Base-by-base conservation (phyloP, 2,797 vertebrate species). In the Pantherophis alleghaniensis region DNA sequence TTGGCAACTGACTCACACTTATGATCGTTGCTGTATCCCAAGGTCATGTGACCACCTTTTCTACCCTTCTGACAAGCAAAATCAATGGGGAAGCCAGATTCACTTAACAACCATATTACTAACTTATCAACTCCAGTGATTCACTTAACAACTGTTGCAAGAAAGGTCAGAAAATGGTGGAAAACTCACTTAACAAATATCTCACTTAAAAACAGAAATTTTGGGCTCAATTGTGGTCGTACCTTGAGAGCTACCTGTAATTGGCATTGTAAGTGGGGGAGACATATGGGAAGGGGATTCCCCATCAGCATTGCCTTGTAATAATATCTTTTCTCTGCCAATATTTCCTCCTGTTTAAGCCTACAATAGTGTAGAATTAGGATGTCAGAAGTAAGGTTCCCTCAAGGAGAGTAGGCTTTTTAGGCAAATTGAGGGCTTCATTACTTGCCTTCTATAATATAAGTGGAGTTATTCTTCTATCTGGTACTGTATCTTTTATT, bases 161-260 rank as follows among this genome's bases (percentile, higher is more conserved):
- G 12, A 66, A n/a, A 66, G 28, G 13, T 66, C 4, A 2, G 16
- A n/a, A 66, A 66, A 66, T n/a, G 28, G 2, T n/a, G 63, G 12
- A 66, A 66, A n/a, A 0, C 28, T n/a, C 12, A n/a, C 13, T n/a
- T n/a, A n/a, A 66, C 28, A 13, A 66, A 66, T 14, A 2, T 66
- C 28, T 66, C 28, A n/a, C 1, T 66, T 66, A 66, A 66, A 5
- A 7, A 69, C 12, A 69, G 28, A n/a, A 66, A 66, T 69, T 14
- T 14, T 69, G 26, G 10, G 61, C 0, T 63, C 10, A 63, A 1
- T 63, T 63, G 28, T 69, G n/a, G 1, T 32, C 0, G 0, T 32
- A 16, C 2, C 0, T 69, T n/a, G n/a, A 69, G 28, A 5, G 2
- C 63, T 69, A 16, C 28, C 63, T 69, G 13, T 69, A 79, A 11